Evolutionary conservation across 2,113 vertebrate species (phyloP).

Genomic region (Actinemys pallida): DNA sequence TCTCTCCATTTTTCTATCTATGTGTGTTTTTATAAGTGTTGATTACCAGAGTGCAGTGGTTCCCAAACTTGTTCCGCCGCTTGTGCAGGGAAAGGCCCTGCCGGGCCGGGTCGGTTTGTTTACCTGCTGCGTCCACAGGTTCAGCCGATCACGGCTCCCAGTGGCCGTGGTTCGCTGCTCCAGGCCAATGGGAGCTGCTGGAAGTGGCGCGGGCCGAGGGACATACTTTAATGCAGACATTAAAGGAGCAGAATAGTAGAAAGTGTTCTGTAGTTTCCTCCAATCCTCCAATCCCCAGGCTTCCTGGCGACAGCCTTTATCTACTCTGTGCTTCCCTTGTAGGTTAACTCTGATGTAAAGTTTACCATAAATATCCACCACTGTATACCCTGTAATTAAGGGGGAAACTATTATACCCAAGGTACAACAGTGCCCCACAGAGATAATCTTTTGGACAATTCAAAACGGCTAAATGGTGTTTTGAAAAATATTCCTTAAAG

Average conservation of each 20-base stretch:
- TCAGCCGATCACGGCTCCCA: no score
- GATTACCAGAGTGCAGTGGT: not conserved
- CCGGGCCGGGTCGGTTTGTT: no score
- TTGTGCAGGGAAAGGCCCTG: no score
- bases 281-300: not conserved
- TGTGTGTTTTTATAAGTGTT: not conserved
- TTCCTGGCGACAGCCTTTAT: not conserved
- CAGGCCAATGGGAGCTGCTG: no score
- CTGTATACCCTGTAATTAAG: not conserved
- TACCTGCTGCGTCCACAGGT: no score
- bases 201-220: no score
- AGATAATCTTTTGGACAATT: not conserved
- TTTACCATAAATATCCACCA: not conserved
- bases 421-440: not conserved
- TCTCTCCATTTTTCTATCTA: not conserved
- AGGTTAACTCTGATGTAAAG: not conserved
- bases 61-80: no score
- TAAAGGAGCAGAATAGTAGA: not conserved
- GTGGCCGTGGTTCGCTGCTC: no score
- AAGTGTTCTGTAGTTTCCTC: not conserved
- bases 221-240: not conserved
- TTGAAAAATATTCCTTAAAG: not conserved
- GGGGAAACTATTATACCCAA: not conserved
- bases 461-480: not conserved
- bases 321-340: not conserved